Percentiles rank a stretch among this genome's conserved stretches.
phyloP scores from a whole-genome alignment of 1,140 invertebrate genomes.

The Whitmania pigra region DNA sequence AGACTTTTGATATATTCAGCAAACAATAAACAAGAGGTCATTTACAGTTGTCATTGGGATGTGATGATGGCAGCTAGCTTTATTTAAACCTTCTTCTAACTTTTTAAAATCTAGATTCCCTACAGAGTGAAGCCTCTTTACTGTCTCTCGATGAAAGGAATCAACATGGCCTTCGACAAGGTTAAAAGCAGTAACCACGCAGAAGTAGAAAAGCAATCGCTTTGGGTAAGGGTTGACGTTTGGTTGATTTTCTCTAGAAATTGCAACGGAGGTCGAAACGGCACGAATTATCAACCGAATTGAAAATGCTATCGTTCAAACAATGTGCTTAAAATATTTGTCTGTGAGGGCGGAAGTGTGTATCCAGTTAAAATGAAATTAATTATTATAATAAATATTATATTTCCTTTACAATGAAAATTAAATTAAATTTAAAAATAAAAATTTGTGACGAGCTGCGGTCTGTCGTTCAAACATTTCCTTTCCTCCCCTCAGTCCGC shows the following conservation, averaged over 20 bases:
- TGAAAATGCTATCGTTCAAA: background rate
- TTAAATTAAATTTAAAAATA: background rate
- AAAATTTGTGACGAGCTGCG: background rate
- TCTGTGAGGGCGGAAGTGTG: background rate
- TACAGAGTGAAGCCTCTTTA: slow-evolving; percentile 66
- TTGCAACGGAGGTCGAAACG: too few relatives aligned
- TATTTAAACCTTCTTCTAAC: slow-evolving; percentile 1
- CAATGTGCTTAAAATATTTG: background rate
- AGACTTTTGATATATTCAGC: slow-evolving; percentile 7
- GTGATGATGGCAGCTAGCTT: slow-evolving; percentile 17
- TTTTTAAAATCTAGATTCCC: slow-evolving; percentile 53
- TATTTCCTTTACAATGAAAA: background rate
- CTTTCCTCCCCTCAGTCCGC: slow-evolving; percentile 50
- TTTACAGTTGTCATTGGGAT: too few relatives aligned
- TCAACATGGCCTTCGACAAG: slow-evolving; percentile 75
- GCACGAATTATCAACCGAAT: background rate
- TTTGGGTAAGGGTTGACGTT: background rate
- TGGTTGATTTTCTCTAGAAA: background rate
- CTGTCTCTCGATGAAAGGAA: slow-evolving; percentile 68
- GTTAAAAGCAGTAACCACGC: slow-evolving; percentile 73
- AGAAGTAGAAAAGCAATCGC: slow-evolving; percentile 40
- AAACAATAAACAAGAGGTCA: background rate
- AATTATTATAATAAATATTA: background rate
- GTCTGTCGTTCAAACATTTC: background rate
- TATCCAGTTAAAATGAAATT: background rate